Percentiles rank a stretch among this genome's conserved stretches.
Evolutionary conservation across 2,113 vertebrate species (phyloP).

Genomic region (Gobiocypris rarus): DNA sequence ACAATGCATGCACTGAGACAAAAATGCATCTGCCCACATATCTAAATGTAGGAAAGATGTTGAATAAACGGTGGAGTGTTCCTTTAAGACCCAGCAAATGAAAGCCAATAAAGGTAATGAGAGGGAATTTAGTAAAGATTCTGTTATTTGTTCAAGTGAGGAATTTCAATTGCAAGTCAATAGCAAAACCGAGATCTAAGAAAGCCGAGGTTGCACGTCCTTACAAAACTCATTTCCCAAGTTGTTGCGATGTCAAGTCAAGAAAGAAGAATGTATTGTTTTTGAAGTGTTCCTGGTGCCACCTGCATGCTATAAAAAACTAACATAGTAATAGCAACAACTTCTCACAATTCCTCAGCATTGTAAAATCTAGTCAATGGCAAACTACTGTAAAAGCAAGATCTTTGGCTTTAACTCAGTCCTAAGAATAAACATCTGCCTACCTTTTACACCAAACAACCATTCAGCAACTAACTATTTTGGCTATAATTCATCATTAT

Average conservation of each 20-base stretch:
- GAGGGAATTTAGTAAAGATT: not conserved
- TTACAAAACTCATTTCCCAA: conserved; percentile 11
- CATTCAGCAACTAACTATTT: not conserved
- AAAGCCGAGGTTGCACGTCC: not conserved
- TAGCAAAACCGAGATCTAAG: conserved; percentile 13
- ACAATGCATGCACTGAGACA: too few species aligned
- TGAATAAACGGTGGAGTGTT: too few species aligned
- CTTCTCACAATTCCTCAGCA: conserved; percentile 18
- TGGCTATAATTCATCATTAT: not conserved
- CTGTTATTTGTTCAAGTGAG: conserved; percentile 4
- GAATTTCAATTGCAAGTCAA: conserved; percentile 18
- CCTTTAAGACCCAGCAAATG: not conserved
- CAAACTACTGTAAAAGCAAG: not conserved
- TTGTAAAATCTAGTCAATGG: conserved; percentile 14
- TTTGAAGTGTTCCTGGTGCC: not conserved
- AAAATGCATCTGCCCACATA: too few species aligned
- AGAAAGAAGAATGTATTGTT: conserved; percentile 11
- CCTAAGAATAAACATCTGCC: not conserved
- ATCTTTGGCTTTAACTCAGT: not conserved
- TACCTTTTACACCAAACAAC: not conserved
- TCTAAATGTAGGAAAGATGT: too few species aligned
- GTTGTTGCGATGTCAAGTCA: conserved; percentile 29
- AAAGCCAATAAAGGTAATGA: not conserved
- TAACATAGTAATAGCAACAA: not conserved
- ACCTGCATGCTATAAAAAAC: conserved; percentile 6